These are phyloP conservation scores for Palythoa grandiflora DNA, from an alignment of 92 coral and sea anemone species.

Conservation along the genomic window DNA sequence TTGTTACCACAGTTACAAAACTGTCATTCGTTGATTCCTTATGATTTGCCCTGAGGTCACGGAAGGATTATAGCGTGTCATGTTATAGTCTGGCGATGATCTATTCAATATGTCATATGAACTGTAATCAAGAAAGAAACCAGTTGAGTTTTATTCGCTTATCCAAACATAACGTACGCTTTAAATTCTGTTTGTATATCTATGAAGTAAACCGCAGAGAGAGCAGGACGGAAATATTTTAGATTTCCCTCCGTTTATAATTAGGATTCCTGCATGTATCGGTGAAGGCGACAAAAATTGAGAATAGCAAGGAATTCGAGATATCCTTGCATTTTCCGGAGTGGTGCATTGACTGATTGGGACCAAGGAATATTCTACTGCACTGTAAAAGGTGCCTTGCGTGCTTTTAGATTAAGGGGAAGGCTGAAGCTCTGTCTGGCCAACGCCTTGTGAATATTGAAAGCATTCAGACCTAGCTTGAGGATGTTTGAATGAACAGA, in stretches of 20 bases:
- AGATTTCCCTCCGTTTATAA: too few relatives aligned
- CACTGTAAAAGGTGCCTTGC: too few relatives aligned
- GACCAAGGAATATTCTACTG: too few relatives aligned
- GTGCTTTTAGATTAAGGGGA: not conserved
- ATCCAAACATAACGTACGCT: not conserved
- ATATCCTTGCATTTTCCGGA: not conserved
- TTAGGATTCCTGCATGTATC: not conserved
- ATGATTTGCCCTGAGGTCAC: conserved; percentile 8
- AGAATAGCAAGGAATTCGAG: not conserved
- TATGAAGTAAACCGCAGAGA: not conserved
- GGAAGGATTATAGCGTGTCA: not conserved
- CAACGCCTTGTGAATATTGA: not conserved
- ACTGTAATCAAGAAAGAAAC: not conserved
- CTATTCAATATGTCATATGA: not conserved
- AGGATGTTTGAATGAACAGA: not conserved
- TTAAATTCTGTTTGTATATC: not conserved
- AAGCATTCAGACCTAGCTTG: not conserved
- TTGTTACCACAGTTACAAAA: not conserved
- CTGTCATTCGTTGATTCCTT: not conserved
- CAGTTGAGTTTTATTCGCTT: not conserved
- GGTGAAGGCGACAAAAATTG: not conserved
- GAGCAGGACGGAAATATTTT: not conserved
- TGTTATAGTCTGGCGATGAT: not conserved
- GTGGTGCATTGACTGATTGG: not conserved
- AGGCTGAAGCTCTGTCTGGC: not conserved